phyloP scores from a whole-genome alignment of 2,113 vertebrate species.

The Mesembrinibis cayennensis region DNA sequence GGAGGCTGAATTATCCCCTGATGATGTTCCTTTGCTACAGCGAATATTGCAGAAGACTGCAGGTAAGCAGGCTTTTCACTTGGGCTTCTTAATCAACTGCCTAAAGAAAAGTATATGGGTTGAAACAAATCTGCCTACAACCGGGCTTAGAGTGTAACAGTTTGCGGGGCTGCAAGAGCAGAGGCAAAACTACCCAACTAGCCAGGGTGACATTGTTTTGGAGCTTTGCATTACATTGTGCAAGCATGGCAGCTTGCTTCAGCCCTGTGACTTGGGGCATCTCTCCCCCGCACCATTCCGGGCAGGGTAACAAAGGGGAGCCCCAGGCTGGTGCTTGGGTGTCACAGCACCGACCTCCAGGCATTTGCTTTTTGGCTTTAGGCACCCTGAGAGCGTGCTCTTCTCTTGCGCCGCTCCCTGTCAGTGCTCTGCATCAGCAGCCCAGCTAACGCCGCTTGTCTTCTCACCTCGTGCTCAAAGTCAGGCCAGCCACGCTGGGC shows the following conservation, averaged over 20 bases:
- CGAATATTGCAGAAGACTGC: background rate
- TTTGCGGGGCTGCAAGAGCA: background rate
- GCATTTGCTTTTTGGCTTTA: background rate
- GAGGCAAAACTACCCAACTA: background rate
- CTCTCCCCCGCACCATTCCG: fast-evolving
- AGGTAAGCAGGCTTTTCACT: background rate
- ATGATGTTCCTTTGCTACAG: background rate
- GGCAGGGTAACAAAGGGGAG: fast-evolving
- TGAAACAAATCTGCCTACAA: background rate
- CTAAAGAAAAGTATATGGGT: background rate
- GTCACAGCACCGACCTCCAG: fast-evolving
- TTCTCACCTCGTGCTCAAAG: background rate
- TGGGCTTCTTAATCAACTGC: background rate
- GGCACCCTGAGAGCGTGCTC: background rate
- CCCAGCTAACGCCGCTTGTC: background rate
- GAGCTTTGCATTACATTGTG: background rate
- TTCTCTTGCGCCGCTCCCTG: fast-evolving
- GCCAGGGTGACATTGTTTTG: too few species aligned
- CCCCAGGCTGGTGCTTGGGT: background rate
- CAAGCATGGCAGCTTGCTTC: background rate
- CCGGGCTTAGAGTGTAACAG: background rate
- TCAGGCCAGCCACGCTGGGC: background rate
- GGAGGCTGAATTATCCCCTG: background rate
- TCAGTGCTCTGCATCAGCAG: fast-evolving
- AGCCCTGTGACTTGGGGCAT: background rate